Percentiles rank a stretch among this genome's conserved stretches.
These are phyloP conservation scores for Cercopithecus petaurista DNA, from an alignment of 2,797 vertebrate species.

Conservation along the genomic window DNA sequence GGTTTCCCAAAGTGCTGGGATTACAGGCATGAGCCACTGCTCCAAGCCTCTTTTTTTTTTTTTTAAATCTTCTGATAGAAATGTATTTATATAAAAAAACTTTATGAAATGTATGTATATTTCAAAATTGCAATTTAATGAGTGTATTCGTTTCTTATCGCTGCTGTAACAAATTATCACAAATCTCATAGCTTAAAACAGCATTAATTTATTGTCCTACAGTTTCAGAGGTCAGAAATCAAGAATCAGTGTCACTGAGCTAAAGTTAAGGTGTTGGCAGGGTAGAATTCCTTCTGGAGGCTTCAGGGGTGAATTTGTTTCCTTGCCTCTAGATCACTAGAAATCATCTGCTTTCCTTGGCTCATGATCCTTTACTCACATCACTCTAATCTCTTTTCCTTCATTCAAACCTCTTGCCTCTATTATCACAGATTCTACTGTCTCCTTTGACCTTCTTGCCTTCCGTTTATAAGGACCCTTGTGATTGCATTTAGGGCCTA, in stretches of 20 bases:
- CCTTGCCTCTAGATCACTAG: neutral
- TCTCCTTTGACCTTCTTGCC: neutral
- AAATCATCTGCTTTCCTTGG: neutral
- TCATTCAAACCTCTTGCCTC: neutral
- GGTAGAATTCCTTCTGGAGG: neutral
- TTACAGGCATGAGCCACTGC: neutral
- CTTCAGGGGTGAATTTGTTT: slow-evolving; percentile 3
- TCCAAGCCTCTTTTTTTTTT: neutral
- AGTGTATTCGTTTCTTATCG: neutral
- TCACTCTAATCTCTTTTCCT: neutral
- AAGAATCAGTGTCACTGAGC: neutral
- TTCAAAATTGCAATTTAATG: slow-evolving; percentile 38
- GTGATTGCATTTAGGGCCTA: neutral
- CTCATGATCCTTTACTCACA: neutral
- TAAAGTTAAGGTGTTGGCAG: slow-evolving; percentile 19
- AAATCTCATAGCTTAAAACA: slow-evolving; percentile 7
- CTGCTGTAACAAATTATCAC: slow-evolving; percentile 1
- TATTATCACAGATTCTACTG: neutral
- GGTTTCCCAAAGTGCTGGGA: neutral
- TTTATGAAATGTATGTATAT: neutral
- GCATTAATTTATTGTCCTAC: neutral
- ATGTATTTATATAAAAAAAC: neutral
- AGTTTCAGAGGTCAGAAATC: neutral
- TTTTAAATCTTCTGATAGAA: neutral
- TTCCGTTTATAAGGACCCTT: neutral